These are phyloP conservation scores for Rotaria macrura DNA, from an alignment of 2,888 invertebrate species.

Conservation along the genomic window DNA sequence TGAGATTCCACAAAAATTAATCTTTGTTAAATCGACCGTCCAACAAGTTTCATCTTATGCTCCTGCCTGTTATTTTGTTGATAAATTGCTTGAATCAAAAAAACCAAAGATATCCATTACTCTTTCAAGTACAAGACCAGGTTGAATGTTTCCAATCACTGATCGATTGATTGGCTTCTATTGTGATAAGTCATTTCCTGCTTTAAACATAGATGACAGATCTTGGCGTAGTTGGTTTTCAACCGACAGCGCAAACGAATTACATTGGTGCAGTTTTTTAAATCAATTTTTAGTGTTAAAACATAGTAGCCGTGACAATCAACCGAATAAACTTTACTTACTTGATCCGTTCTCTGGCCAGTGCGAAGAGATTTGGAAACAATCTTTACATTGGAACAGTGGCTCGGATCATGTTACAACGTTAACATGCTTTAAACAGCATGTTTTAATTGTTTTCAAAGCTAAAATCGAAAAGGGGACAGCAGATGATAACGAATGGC, in stretches of 20 bases:
- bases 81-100: neutral
- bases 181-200: neutral
- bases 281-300: neutral
- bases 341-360: neutral
- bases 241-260: neutral
- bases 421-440: neutral
- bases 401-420: neutral
- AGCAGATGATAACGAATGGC: neutral
- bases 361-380: neutral
- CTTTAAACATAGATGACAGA: neutral
- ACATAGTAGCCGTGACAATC: neutral
- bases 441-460: neutral
- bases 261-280: neutral
- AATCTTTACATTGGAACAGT: neutral
- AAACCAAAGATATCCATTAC: neutral
- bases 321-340: neutral
- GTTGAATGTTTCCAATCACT: no score
- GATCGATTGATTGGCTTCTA: neutral
- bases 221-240: neutral
- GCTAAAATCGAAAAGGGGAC: neutral
- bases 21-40: neutral
- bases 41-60: neutral
- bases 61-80: neutral
- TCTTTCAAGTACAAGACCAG: no score
- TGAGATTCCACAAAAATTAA: neutral